Percentiles rank a stretch among this genome's conserved stretches.
These are phyloP conservation scores for Macropodus opercularis DNA, from an alignment of 2,797 vertebrate species.

Conservation along the genomic window DNA sequence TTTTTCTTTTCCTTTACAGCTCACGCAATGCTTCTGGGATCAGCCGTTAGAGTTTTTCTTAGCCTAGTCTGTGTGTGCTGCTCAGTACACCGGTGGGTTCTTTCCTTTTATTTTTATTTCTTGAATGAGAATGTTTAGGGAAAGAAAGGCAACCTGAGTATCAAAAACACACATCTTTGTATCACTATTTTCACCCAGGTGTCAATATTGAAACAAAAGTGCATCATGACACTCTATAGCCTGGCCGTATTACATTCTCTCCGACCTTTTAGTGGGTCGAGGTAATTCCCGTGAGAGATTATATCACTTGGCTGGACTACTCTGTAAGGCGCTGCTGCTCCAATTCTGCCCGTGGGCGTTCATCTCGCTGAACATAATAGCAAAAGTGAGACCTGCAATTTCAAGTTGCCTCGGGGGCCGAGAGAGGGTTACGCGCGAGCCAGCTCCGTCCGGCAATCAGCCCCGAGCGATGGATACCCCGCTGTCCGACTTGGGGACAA, in stretches of 20 bases:
- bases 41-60: no score
- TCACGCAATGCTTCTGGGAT: no score
- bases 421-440: neutral
- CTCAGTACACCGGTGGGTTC: no score
- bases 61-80: no score
- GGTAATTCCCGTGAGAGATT: conserved; percentile 37
- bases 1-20: no score
- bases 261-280: conserved; percentile 56
- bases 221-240: conserved; percentile 28
- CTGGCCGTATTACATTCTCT: conserved; percentile 27
- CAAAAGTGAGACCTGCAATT: conserved; percentile 46
- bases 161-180: conserved; percentile 12
- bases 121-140: no score
- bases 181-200: conserved; percentile 23
- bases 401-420: conserved; percentile 34
- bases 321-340: conserved; percentile 34
- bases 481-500: conserved; percentile 23
- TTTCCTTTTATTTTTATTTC: no score
- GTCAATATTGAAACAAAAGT: conserved; percentile 37
- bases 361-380: conserved; percentile 41
- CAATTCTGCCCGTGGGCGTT: conserved; percentile 28
- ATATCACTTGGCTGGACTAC: conserved; percentile 29
- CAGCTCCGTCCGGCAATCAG: conserved; percentile 21
- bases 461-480: conserved; percentile 7
- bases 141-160: no score